phyloP scores from a whole-genome alignment of 2,113 vertebrate species.

The Neogale vison region DNA sequence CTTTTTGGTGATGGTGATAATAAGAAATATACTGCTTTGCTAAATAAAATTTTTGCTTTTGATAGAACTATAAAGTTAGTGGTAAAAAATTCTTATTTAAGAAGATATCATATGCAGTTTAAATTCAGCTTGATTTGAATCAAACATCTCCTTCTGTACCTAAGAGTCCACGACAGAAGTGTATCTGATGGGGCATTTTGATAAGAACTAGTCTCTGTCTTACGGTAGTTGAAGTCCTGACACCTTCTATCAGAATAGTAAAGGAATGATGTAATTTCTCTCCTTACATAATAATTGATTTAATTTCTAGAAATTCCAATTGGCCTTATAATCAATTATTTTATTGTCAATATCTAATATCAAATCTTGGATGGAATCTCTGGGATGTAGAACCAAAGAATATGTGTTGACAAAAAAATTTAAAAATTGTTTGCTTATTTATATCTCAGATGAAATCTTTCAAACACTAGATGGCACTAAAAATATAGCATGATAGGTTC shows the following conservation, averaged over 20 bases:
- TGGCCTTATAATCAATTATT: background rate
- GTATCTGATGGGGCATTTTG: background rate
- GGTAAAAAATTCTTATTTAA: background rate
- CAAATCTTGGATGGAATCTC: background rate
- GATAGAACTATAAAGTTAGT: background rate
- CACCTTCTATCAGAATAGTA: background rate
- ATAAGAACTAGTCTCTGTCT: background rate
- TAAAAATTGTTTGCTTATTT: constrained; percentile 29
- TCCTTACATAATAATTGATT: background rate
- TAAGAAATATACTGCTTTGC: background rate
- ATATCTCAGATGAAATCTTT: background rate
- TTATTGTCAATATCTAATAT: background rate
- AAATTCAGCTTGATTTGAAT: background rate
- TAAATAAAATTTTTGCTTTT: background rate
- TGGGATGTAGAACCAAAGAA: background rate
- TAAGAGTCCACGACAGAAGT: background rate
- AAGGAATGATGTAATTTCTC: background rate
- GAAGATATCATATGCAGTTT: background rate
- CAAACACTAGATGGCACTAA: constrained; percentile 69
- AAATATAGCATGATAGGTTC: constrained; percentile 21
- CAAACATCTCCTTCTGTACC: background rate
- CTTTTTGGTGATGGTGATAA: background rate
- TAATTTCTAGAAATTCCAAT: background rate
- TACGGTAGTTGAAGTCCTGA: background rate
- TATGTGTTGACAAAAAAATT: background rate